Conservation (phyloP, 2,888 invertebrate genomes). For the Calameuta pallipes region DNA sequence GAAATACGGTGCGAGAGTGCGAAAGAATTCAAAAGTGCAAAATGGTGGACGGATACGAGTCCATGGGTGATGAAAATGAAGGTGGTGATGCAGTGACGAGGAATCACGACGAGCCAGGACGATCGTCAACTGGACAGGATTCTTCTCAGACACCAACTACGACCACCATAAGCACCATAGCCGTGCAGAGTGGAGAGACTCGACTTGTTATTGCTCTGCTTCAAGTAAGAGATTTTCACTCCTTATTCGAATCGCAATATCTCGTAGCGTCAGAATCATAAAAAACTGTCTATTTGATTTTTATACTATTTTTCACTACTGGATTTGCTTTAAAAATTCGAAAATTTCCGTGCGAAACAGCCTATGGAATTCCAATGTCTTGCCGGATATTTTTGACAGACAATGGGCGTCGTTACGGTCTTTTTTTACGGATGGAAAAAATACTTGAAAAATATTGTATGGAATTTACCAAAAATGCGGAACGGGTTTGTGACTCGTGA, state of each 20-base stretch:
- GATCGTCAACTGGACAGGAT: constrained; percentile 27
- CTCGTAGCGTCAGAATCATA: neutral
- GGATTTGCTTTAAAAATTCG: neutral
- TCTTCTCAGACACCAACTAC: constrained; percentile 67
- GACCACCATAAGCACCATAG: constrained; percentile 91
- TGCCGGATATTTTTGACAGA: neutral
- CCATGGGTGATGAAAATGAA: constrained; percentile 39
- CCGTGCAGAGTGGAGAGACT: constrained; percentile 87
- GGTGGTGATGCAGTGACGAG: neutral
- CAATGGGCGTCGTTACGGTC: neutral
- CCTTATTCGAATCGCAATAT: neutral
- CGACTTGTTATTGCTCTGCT: constrained; percentile 89
- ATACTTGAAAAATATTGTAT: neutral
- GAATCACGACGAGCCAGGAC: constrained; percentile 18
- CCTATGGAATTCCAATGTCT: neutral
- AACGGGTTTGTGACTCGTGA: neutral
- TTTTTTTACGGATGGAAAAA: neutral
- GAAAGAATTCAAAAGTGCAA: constrained; percentile 12
- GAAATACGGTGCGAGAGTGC: neutral
- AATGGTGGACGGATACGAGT: constrained; percentile 55
- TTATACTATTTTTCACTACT: neutral
- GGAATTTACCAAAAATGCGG: neutral
- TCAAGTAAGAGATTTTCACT: constrained; percentile 75
- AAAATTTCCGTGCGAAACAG: neutral
- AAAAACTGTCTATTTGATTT: neutral